Evolutionary conservation across 2,888 invertebrate genomes (phyloP).

Genomic region (Hetaerina titia): DNA sequence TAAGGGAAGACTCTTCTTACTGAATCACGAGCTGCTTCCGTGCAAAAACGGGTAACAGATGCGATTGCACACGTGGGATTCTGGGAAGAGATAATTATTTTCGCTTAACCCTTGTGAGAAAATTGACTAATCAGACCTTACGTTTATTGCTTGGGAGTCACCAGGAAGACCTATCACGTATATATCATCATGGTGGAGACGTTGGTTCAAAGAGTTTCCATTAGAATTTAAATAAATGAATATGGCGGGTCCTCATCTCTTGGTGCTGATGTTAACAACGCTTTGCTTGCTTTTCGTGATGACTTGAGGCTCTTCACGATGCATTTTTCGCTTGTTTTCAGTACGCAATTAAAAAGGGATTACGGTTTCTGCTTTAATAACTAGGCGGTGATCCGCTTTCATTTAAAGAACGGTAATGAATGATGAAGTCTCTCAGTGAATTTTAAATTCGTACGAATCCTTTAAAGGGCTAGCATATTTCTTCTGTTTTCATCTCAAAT

Average conservation of each 20-base stretch:
- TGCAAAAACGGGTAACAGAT: background rate
- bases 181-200: background rate
- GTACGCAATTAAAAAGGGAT: too few relatives aligned
- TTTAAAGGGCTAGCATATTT: too few relatives aligned
- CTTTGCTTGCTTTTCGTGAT: too few relatives aligned
- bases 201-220: background rate
- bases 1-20: background rate
- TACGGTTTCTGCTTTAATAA: too few relatives aligned
- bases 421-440: too few relatives aligned
- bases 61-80: background rate
- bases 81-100: background rate
- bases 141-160: background rate
- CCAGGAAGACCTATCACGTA: background rate
- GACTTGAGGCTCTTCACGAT: too few relatives aligned
- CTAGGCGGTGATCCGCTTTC: too few relatives aligned
- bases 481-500: too few relatives aligned
- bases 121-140: background rate
- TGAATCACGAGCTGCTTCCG: background rate
- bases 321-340: too few relatives aligned
- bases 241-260: background rate
- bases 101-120: background rate
- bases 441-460: too few relatives aligned
- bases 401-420: too few relatives aligned
- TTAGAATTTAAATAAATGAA: background rate
- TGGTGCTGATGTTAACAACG: too few relatives aligned